Base-by-base conservation (phyloP, 2,888 invertebrate genomes). In the Osedax fenrisi region DNA sequence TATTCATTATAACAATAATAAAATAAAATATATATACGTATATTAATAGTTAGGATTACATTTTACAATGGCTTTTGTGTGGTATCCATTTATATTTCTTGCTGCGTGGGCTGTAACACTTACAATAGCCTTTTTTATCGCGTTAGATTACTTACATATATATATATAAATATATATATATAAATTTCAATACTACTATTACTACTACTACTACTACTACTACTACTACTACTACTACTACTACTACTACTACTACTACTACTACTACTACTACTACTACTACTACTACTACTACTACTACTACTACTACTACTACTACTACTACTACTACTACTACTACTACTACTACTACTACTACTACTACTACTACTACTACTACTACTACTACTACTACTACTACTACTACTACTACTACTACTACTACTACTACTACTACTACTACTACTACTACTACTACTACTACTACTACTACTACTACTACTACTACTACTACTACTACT, bases 401-500 rank as follows among this genome's bases (percentile, higher is more conserved):
- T 69, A 1, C 69, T 69, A 69, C 69, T 69, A 25, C 25, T 69
- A 69, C 69, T 69, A 1, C 69, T 69, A 69, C 69, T 1, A 1
- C 69, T 69, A 69, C 69, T 69, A 69, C 69, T 69, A 69, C 69
- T 69, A 69, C 69, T 1, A 69, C 1, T 69, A 1, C 69, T 69
- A 26, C 69, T 26, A 25, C 69, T 69, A 69, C 1, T 69, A 69
- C 69, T 69, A 69, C 69, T 69, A 1, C 69, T 69, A 69, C 69
- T 69, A 69, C 69, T 69, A 69, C 1, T 69, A 69, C 69, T 69
- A 1, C 69, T 69, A 69, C 1, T 69, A 69, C 69, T 69, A 69
- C 69, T 69, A 1, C 1, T 69, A 69, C 69, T 1, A 1, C 69
- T 69, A 69, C 1, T 69, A 69, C 1, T 69, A 69, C 1, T 69